Evolutionary conservation across 2,888 invertebrate genomes (phyloP).

Genomic region (Coronaproctus castanopsis): DNA sequence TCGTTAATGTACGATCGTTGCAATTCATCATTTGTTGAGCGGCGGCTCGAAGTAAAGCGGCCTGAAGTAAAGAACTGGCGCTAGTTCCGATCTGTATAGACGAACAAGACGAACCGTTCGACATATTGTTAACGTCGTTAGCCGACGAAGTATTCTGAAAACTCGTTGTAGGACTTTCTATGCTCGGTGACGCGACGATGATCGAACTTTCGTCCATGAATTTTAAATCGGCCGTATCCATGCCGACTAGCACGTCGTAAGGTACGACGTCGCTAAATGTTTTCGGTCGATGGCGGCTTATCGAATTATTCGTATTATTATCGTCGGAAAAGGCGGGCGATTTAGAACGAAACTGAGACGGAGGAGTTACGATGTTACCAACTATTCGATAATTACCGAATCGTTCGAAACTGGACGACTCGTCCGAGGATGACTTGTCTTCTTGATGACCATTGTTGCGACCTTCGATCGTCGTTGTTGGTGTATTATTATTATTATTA

Average conservation of each 20-base stretch:
- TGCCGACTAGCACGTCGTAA: constrained; percentile 53
- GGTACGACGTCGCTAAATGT: constrained; percentile 36
- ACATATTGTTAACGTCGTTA: constrained; percentile 25
- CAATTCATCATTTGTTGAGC: constrained; percentile 18
- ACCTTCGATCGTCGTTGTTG: neutral
- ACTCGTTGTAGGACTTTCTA: constrained; percentile 49
- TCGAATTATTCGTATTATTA: constrained; percentile 4
- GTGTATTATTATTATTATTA: neutral
- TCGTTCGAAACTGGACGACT: neutral
- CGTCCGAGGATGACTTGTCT: constrained; percentile 20
- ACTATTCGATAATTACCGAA: neutral
- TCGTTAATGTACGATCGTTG: no score
- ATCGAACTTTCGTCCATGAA: constrained; percentile 85
- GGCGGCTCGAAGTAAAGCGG: constrained; percentile 48
- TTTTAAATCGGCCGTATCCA: constrained; percentile 68
- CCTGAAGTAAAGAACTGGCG: constrained; percentile 44
- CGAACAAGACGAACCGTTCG: constrained; percentile 33
- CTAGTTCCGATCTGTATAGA: constrained; percentile 28
- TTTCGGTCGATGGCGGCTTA: constrained; percentile 26
- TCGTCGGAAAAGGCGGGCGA: constrained; percentile 21
- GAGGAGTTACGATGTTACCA: constrained; percentile 9
- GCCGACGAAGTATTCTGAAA: constrained; percentile 29
- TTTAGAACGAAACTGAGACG: constrained; percentile 8
- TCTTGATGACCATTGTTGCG: neutral
- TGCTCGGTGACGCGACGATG: constrained; percentile 53